phyloP scores from a whole-genome alignment of 2,888 invertebrate species.

The Sericinus montela region DNA sequence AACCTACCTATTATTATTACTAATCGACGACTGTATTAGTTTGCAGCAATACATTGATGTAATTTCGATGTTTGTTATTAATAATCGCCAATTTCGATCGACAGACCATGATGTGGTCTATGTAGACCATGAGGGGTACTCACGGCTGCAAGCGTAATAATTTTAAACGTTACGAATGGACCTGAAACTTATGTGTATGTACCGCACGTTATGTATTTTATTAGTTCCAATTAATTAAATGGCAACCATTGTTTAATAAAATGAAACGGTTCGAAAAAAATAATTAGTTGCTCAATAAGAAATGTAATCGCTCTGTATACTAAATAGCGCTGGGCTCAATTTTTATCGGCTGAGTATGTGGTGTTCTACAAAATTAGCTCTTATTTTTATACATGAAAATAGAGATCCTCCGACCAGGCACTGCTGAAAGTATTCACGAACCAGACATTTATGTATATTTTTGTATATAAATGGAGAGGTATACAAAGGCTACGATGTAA shows the following conservation, averaged over 20 bases:
- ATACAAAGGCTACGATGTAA: conserved; percentile 61
- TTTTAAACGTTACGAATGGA: conserved; percentile 7
- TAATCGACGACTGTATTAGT: neutral
- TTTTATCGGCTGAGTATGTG: conserved; percentile 33
- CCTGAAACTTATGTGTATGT: conserved; percentile 1
- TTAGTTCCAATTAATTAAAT: conserved; percentile 8
- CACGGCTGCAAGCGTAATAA: neutral
- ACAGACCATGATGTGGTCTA: neutral
- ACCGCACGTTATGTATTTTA: neutral
- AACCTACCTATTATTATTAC: neutral
- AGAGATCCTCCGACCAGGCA: conserved; percentile 39
- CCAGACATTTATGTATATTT: conserved; percentile 73
- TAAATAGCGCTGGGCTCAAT: conserved; percentile 20
- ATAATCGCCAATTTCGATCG: neutral
- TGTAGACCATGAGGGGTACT: neutral
- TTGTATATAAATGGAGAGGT: conserved; percentile 72
- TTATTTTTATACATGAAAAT: conserved; percentile 60
- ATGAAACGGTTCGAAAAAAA: neutral
- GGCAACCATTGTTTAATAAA: conserved; percentile 1
- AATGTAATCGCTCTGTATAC: conserved; percentile 12
- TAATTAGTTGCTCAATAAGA: conserved; percentile 30
- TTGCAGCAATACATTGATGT: neutral
- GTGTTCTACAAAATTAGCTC: conserved; percentile 44
- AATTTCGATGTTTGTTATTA: neutral
- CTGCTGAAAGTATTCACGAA: conserved; percentile 36